These are phyloP conservation scores for Cryptoleucopteryx plumbea DNA, from an alignment of 2,113 vertebrate genomes.

Conservation along the genomic window DNA sequence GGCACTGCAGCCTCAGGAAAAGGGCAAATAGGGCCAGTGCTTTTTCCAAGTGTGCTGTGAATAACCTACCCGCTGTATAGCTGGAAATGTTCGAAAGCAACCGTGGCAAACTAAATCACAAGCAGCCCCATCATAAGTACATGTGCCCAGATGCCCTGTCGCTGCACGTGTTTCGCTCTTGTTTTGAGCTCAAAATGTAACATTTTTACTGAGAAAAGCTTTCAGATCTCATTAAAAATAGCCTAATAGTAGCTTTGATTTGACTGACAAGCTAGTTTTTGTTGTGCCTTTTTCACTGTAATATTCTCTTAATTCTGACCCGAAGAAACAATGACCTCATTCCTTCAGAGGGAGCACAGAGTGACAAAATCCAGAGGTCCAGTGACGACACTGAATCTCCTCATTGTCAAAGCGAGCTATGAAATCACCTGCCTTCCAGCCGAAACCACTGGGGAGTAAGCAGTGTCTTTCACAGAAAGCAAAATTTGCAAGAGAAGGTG, in stretches of 20 bases:
- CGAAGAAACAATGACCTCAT: not conserved
- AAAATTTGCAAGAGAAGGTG: not conserved
- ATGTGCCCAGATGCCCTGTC: not conserved
- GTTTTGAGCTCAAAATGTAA: not conserved
- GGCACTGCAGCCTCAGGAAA: not conserved
- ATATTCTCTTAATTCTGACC: not conserved
- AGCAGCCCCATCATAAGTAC: not conserved
- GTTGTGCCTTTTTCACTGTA: not conserved
- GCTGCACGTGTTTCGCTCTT: not conserved
- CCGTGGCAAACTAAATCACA: not conserved
- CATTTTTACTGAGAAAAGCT: not conserved
- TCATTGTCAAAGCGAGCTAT: not conserved
- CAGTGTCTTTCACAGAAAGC: not conserved
- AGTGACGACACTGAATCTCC: not conserved
- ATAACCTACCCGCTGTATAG: fast-evolving
- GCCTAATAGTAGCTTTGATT: not conserved
- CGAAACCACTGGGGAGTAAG: not conserved
- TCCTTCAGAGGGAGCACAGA: not conserved
- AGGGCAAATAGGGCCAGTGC: not conserved
- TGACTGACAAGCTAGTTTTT: not conserved
- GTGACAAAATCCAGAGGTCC: not conserved
- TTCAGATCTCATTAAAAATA: not conserved
- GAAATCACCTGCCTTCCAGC: not conserved
- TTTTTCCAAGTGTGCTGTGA: fast-evolving
- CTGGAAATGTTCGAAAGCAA: not conserved